Percentiles rank a stretch among this genome's conserved stretches.
Evolutionary conservation across 2,888 invertebrate genomes (phyloP).

Genomic region (Galerucella pusilla): DNA sequence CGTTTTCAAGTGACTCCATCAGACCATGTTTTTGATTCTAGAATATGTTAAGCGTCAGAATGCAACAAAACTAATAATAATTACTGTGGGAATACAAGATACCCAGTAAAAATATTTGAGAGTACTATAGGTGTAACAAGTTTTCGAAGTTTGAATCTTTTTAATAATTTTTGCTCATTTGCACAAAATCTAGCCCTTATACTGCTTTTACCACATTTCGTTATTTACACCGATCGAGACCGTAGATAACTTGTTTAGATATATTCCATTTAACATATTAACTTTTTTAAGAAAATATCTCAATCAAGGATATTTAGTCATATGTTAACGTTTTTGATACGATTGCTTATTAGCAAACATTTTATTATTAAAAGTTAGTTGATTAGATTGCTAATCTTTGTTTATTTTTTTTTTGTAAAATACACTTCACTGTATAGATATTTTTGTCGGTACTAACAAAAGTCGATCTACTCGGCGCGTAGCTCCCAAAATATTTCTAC

Average conservation of each 20-base stretch:
- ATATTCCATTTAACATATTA: conserved; percentile 6
- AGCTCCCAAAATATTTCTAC: no score
- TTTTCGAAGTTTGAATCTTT: neutral
- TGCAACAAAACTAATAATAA: no score
- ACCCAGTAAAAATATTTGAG: no score
- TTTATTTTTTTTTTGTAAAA: conserved; percentile 2
- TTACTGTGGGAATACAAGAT: no score
- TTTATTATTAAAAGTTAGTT: neutral
- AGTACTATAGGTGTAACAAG: neutral
- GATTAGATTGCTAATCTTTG: neutral
- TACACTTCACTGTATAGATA: conserved; percentile 8
- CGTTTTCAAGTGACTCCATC: no score
- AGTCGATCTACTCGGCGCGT: no score
- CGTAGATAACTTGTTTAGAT: conserved; percentile 1
- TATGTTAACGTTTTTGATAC: conserved; percentile 11
- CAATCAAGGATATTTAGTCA: conserved; percentile 3
- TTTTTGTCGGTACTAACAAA: no score
- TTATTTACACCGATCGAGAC: conserved; percentile 10
- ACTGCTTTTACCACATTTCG: conserved; percentile 17
- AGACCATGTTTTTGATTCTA: no score
- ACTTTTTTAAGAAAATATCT: neutral
- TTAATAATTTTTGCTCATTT: neutral
- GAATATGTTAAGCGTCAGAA: no score
- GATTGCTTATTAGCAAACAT: neutral
- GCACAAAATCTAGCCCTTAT: conserved; percentile 5